Conservation (phyloP, 2,888 invertebrate genomes). For the Luperina testacea region DNA sequence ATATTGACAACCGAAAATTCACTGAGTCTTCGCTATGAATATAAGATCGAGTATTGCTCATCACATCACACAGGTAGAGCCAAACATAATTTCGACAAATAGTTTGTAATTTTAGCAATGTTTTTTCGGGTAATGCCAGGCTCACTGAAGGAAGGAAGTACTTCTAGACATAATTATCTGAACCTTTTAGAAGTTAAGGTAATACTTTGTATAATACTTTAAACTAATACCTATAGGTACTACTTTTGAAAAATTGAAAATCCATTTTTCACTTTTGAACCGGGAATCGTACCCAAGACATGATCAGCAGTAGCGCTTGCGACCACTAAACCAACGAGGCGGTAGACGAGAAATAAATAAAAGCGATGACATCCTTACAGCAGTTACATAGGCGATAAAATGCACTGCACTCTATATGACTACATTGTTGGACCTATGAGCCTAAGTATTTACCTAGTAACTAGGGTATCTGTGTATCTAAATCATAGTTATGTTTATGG, state of each 20-base stretch:
- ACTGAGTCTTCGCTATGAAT: slow-evolving; percentile 17
- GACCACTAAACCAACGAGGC: neutral
- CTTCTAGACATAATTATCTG: neutral
- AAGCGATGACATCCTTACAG: neutral
- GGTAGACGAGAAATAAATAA: neutral
- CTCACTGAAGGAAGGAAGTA: neutral
- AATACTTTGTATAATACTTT: neutral
- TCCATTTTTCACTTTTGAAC: neutral
- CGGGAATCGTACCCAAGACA: neutral
- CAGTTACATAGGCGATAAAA: neutral
- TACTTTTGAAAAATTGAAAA: neutral
- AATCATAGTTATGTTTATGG: slow-evolving; percentile 10
- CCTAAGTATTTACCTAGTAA: slow-evolving; percentile 6
- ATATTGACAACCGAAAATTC: slow-evolving; percentile 45
- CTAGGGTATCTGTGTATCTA: slow-evolving; percentile 3
- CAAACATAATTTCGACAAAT: neutral
- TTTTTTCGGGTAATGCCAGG: neutral
- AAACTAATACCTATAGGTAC: too few species aligned
- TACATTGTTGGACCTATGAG: slow-evolving; percentile 20
- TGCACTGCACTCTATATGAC: neutral
- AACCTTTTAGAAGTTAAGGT: neutral
- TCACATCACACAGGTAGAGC: neutral
- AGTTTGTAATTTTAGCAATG: neutral
- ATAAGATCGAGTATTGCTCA: neutral
- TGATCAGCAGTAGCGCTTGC: neutral